Percentiles rank a stretch among this genome's conserved stretches.
These are phyloP conservation scores for Lasioglossum albipes DNA, from an alignment of 1,140 invertebrate species.

Conservation along the genomic window DNA sequence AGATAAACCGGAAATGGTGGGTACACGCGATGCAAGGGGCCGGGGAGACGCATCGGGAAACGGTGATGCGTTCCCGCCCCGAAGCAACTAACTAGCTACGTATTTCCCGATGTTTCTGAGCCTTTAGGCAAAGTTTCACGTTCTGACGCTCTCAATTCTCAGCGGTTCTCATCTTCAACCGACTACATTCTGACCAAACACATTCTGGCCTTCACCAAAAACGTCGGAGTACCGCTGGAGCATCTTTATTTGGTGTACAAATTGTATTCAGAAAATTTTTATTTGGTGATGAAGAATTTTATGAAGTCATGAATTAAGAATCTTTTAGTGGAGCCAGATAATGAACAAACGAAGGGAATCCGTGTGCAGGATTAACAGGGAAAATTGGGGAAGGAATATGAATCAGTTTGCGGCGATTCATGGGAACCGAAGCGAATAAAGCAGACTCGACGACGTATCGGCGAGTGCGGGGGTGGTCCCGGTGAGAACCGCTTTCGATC, in stretches of 20 bases:
- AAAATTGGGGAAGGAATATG: not conserved
- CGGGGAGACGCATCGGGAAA: slow-evolving; percentile 45
- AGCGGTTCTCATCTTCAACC: slow-evolving; percentile 41
- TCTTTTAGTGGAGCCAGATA: too few relatives aligned
- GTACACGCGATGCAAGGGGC: slow-evolving; percentile 30
- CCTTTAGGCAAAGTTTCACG: slow-evolving; percentile 62
- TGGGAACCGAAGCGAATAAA: not conserved
- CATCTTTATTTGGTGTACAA: too few relatives aligned
- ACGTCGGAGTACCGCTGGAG: too few relatives aligned
- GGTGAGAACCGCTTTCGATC: slow-evolving; percentile 66
- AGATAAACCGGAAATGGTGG: slow-evolving; percentile 66
- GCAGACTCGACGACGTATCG: not conserved
- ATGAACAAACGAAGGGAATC: too few relatives aligned
- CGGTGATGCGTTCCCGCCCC: slow-evolving; percentile 42
- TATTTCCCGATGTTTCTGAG: slow-evolving; percentile 65
- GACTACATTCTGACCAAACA: too few relatives aligned
- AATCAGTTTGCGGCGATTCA: not conserved
- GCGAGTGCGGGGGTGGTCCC: not conserved
- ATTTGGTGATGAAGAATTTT: too few relatives aligned
- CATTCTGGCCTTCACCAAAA: too few relatives aligned
- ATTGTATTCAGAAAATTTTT: too few relatives aligned
- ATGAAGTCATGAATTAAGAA: too few relatives aligned
- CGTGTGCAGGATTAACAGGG: not conserved
- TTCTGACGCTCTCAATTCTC: slow-evolving; percentile 32
- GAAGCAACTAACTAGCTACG: slow-evolving; percentile 31